Conservation (phyloP, 2,888 invertebrate genomes). For the Lepidochitona cinerea region DNA sequence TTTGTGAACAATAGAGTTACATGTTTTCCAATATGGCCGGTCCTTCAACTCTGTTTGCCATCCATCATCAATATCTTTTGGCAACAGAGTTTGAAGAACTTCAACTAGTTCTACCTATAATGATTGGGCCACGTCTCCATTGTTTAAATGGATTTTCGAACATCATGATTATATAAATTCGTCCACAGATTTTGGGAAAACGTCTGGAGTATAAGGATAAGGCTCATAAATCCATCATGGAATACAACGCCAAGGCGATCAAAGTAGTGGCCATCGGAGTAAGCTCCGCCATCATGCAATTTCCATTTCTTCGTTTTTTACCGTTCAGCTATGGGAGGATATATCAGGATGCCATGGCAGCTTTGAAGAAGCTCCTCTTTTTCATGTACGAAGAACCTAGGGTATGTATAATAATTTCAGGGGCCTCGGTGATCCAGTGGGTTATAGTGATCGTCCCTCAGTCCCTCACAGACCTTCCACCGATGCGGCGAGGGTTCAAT, state of each 20-base stretch:
- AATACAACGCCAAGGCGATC: neutral
- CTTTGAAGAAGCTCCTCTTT: neutral
- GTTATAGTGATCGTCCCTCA: too few relatives aligned
- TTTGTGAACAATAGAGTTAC: neutral
- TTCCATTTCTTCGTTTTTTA: neutral
- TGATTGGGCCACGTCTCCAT: too few relatives aligned
- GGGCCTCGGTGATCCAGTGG: too few relatives aligned
- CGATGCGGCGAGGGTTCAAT: too few relatives aligned
- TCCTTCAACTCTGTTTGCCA: too few relatives aligned
- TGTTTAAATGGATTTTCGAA: too few relatives aligned
- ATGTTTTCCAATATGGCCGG: too few relatives aligned
- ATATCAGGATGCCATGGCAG: neutral
- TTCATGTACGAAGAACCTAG: neutral
- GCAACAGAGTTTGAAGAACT: neutral
- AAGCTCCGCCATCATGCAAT: neutral
- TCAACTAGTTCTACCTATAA: too few relatives aligned
- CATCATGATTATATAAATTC: too few relatives aligned
- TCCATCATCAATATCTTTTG: neutral
- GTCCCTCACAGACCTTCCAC: too few relatives aligned
- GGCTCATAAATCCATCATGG: neutral
- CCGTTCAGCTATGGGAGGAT: neutral
- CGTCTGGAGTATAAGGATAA: neutral
- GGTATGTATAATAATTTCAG: neutral
- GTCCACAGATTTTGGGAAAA: neutral
- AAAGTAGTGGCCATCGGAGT: neutral